Evolutionary conservation across 1,140 invertebrate genomes (phyloP), one percentile per base, ranked within the genome.

Genomic region (Coenobita brevimanus): DNA sequence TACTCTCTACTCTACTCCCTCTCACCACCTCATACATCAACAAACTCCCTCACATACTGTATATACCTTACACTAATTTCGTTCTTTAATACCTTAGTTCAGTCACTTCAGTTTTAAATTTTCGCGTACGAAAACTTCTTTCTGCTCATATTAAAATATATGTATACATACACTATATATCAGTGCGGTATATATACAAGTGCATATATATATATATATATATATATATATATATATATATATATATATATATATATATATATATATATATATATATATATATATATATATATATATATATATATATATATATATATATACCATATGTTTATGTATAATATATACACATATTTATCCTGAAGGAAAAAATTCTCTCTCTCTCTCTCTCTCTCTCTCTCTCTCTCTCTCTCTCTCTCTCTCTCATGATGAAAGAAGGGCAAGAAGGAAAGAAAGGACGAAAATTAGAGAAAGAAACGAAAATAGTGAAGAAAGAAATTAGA

Each of bases 281-380:
- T 79, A 79, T 79, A 79, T 79, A 79, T 79, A 79, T 79, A 79
- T 79, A 79, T 79, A 79, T 79, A 79, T 79, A 79, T 79, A 54
- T 79, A 79, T 79, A 79, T 79, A 79, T 54, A 79, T 79, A 79
- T 79, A 79, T 64, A 64, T 64, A 64, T 41, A 41, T 38, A 64
- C 30, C 38, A 81, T 81, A 64, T 81, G 62, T 81, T 33, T 62
- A 81, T 79, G 62, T 81, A 81, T 81, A 81, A 81, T 81, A 64
- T 64, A 81, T 81, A 81, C 62, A 81, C 62, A 81, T 81, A 81
- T 81, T 36, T 60, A 57, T 57, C 43, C 30, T 24, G 17, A 50
- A 27, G 24, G 24, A 54, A 27, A 80, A 15, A 76, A 36, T 43
- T 17, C 73, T 76, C 8, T 36, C 27, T 21, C 3, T 43, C 30